A percentile compares a stretch with the other conserved stretches of the same genome.
Evolutionary conservation across 2,113 vertebrate genomes (phyloP).

Genomic region (Tympanuchus pallidicinctus): DNA sequence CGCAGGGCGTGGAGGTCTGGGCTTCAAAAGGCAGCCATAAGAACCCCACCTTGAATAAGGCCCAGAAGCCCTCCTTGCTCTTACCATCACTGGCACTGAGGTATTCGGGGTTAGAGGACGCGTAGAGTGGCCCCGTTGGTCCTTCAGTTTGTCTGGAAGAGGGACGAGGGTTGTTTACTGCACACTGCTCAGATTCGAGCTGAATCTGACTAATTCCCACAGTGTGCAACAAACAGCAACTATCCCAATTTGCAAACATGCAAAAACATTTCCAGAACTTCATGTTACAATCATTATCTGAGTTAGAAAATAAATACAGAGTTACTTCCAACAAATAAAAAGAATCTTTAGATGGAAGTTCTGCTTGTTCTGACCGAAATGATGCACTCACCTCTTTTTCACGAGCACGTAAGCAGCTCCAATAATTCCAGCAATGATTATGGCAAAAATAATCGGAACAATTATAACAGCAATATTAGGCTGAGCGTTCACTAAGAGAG

Average conservation of each 20-base stretch:
- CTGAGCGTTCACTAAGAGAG: constrained; percentile 79
- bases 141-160: constrained; percentile 89
- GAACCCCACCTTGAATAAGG: background rate
- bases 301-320: background rate
- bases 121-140: constrained; percentile 91
- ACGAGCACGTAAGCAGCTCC: constrained; percentile 83
- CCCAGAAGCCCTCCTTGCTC: background rate
- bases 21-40: background rate
- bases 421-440: constrained; percentile 85
- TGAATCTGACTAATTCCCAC: background rate
- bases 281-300: background rate
- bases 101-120: constrained; percentile 96
- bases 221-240: background rate
- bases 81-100: constrained; percentile 95
- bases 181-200: background rate
- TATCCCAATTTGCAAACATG: background rate
- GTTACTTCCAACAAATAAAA: background rate
- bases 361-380: background rate
- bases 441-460: constrained; percentile 86
- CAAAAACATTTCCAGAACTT: background rate
- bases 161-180: background rate
- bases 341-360: background rate
- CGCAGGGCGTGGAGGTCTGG: rapidly evolving
- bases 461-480: constrained; percentile 87
- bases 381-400: constrained; percentile 87